phyloP scores from a whole-genome alignment of 2,113 vertebrate genomes.

The Progne subis region DNA sequence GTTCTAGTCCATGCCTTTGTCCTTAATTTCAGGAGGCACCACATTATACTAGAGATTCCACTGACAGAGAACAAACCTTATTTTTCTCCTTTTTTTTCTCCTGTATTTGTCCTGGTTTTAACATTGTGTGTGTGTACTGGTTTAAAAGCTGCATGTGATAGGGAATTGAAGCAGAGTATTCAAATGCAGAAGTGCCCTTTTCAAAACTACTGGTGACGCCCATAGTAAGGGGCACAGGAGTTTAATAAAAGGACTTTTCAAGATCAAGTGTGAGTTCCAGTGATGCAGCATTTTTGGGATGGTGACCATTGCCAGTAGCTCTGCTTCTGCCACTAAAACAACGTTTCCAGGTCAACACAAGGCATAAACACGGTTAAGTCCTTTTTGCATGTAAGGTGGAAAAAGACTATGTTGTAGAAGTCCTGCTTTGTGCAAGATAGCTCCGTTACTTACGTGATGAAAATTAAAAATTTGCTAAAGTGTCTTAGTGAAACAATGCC shows the following conservation, averaged over 20 bases:
- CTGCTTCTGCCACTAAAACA: not conserved
- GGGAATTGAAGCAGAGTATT: not conserved
- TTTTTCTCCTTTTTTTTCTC: not conserved
- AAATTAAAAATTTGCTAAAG: not conserved
- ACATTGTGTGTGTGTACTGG: not conserved
- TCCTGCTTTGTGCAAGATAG: not conserved
- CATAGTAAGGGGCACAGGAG: not conserved
- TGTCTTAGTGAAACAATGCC: not conserved
- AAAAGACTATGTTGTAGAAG: not conserved
- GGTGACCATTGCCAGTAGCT: not conserved
- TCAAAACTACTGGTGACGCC: not conserved
- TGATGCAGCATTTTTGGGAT: not conserved
- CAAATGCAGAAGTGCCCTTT: not conserved
- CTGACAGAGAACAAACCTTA: not conserved
- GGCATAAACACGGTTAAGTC: not conserved
- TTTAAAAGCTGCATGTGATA: not conserved
- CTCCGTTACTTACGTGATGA: rapidly evolving
- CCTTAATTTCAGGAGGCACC: not conserved
- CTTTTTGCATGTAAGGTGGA: not conserved
- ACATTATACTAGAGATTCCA: rapidly evolving
- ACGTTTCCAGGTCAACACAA: not conserved
- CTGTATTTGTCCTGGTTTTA: not conserved
- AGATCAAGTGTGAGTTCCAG: not conserved
- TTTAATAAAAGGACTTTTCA: not conserved
- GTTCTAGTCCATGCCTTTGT: not conserved